Evolutionary conservation across 2,888 invertebrate species (phyloP), one percentile per base, ranked within the genome.

Genomic region (Acheta domesticus): DNA sequence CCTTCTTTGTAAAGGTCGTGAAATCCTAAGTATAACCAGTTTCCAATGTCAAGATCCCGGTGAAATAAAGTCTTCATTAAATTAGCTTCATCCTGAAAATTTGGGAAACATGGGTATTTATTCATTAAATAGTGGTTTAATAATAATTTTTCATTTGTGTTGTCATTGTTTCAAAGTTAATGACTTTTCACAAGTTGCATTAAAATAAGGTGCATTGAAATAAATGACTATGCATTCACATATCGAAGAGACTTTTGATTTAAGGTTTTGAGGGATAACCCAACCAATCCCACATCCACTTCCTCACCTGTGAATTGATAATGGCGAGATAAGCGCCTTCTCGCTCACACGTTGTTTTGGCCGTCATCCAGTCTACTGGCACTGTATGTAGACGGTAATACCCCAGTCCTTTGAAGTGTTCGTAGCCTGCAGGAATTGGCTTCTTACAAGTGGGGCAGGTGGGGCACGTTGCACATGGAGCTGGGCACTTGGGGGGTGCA

Each of bases 1-100:
- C 62, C 62, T 62, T 62, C 62, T n/a, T 62, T 62, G 62, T 62
- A 62, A n/a, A 62, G 62, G n/a, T 62, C 62, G n/a, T 62, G 62
- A 62, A 62, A 62, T 62, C 62, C 62, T 62, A 62, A n/a, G 62
- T 62, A 62, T 11, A 62, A 62, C n/a, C 14, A 62, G 14, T 62
- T 62, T 14, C n/a, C 62, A 19, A n/a, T 62, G 62, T 14, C n/a
- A 62, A 1, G 62, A 19, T 62, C 62, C n/a, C 62, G 62, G 62
- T 62, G 5, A n/a, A 62, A 62, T 62, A 62, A 62, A 19, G 14
- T 14, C 62, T 62, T 62, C 62, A 62, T 62, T 19, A 62, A n/a
- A 62, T 62, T 62, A 19, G 62, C 62, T 62, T 62, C 62, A 1
- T 14, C 62, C 62, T 62, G 62, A 14, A 62, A 62, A 62, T 36